phyloP scores from a whole-genome alignment of 2,113 vertebrate species.

The Coracopsis vasa region DNA sequence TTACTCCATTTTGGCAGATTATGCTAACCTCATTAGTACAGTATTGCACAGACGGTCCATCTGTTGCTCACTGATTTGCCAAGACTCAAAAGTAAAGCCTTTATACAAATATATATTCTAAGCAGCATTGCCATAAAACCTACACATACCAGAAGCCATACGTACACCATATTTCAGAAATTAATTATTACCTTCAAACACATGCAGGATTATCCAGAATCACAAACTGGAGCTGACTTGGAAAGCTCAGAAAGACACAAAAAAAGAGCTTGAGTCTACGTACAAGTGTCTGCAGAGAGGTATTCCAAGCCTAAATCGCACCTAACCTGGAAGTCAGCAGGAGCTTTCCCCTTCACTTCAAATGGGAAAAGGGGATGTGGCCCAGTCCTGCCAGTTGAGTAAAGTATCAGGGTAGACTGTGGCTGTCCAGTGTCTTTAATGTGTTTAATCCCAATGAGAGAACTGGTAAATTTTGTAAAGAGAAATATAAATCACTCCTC shows the following conservation, averaged over 20 bases:
- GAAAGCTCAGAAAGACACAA: not conserved
- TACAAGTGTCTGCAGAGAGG: not conserved
- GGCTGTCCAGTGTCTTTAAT: not conserved
- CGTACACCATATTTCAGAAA: not conserved
- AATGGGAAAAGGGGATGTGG: not conserved
- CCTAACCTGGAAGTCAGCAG: not conserved
- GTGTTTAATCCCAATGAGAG: not conserved
- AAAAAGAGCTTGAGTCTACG: not conserved
- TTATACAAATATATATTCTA: not conserved
- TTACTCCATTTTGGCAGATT: not conserved
- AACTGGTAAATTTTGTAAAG: not conserved
- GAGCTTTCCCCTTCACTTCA: not conserved
- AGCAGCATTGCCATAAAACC: not conserved
- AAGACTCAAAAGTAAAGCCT: not conserved
- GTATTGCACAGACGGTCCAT: not conserved
- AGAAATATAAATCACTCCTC: not conserved
- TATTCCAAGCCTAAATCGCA: not conserved
- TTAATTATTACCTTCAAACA: not conserved
- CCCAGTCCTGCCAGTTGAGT: not conserved
- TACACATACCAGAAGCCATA: not conserved
- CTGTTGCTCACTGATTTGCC: not conserved
- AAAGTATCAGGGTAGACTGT: not conserved
- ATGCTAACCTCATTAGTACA: not conserved
- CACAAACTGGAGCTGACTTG: not conserved
- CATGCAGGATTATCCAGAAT: not conserved